Evolutionary conservation across 2,888 invertebrate genomes (phyloP).

Genomic region (Pseudanteris insignis): DNA sequence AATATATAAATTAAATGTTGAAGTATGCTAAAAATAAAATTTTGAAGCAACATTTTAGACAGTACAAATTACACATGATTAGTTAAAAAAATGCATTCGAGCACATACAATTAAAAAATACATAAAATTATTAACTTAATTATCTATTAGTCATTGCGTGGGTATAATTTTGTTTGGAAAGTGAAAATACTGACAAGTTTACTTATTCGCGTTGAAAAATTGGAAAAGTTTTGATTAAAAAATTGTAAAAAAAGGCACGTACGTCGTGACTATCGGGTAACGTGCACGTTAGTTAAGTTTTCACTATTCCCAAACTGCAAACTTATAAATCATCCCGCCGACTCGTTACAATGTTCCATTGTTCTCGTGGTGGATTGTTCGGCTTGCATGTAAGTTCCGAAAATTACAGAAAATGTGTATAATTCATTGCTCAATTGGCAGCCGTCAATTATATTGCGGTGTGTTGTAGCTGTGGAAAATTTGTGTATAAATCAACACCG

Average conservation of each 20-base stretch:
- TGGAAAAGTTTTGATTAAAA: too few relatives aligned
- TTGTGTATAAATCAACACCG: constrained; percentile 14
- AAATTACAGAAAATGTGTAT: constrained; percentile 34
- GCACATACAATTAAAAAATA: too few relatives aligned
- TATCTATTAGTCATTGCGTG: too few relatives aligned
- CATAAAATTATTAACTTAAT: too few relatives aligned
- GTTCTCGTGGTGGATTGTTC: constrained; percentile 26
- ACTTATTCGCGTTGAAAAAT: too few relatives aligned
- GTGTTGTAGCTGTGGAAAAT: constrained; percentile 12
- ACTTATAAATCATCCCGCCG: constrained; percentile 21
- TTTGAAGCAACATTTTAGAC: too few relatives aligned
- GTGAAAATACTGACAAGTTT: too few relatives aligned
- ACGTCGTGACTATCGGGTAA: constrained; percentile 22
- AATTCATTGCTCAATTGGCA: constrained; percentile 26
- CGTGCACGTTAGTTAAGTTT: constrained; percentile 17
- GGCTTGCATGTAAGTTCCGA: constrained; percentile 24
- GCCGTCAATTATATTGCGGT: constrained; percentile 17
- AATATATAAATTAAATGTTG: too few relatives aligned
- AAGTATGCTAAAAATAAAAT: too few relatives aligned
- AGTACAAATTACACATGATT: too few relatives aligned
- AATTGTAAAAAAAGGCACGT: constrained; percentile 8
- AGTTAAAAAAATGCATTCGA: too few relatives aligned
- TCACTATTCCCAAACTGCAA: constrained; percentile 29
- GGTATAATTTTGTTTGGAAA: too few relatives aligned
- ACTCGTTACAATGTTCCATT: constrained; percentile 33